Conservation (phyloP, 2,797 vertebrate genomes). For the Pseudocheirus occidentalis region DNA sequence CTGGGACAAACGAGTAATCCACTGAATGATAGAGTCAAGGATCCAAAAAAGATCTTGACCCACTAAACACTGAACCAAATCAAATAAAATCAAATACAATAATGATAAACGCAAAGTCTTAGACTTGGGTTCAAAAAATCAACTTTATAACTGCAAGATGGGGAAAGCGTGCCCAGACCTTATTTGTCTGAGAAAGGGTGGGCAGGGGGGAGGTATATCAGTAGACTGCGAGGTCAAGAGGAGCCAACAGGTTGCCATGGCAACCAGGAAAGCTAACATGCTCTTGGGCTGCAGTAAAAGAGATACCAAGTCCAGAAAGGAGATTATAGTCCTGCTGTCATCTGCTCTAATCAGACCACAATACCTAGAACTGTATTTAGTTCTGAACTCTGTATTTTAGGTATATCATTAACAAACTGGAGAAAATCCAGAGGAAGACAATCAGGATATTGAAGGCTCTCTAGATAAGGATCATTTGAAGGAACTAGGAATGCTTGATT, state of each 20-base stretch:
- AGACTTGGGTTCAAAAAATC: not conserved
- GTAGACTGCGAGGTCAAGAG: not conserved
- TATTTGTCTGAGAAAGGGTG: not conserved
- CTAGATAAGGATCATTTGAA: not conserved
- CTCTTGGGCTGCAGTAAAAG: not conserved
- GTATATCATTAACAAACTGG: not conserved
- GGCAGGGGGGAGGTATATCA: not conserved
- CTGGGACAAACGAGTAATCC: not conserved
- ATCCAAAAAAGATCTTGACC: not conserved
- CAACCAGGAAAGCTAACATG: not conserved
- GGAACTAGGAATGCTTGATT: not conserved
- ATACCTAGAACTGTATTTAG: not conserved
- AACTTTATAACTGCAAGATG: not conserved
- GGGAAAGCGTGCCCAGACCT: not conserved
- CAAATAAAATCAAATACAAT: not conserved
- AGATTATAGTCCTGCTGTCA: not conserved
- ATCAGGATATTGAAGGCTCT: not conserved
- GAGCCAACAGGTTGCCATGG: not conserved
- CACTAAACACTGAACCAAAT: not conserved
- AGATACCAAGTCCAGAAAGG: not conserved
- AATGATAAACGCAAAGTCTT: not conserved
- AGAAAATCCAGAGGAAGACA: not conserved
- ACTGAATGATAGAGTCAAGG: not conserved
- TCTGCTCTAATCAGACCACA: not conserved
- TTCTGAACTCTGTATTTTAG: not conserved